Evolutionary conservation across 2,888 invertebrate species (phyloP).

Genomic region (Dastarcus helophoroides): DNA sequence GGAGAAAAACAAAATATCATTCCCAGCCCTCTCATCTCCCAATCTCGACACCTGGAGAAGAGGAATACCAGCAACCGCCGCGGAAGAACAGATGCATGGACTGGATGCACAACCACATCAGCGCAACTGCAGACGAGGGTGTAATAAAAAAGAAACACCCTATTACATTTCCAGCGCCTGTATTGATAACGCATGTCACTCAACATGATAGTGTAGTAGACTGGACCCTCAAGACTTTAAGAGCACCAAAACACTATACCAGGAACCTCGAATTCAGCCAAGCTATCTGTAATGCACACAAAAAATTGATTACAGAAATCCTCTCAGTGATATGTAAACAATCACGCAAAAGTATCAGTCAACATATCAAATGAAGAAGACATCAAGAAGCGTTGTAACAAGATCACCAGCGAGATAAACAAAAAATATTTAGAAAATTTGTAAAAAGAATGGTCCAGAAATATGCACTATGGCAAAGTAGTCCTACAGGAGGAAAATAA

Average conservation of each 20-base stretch:
- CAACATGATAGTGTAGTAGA: constrained; percentile 17
- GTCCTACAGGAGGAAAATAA: too few relatives aligned
- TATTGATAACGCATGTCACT: constrained; percentile 7
- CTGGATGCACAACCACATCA: constrained; percentile 8
- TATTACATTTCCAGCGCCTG: constrained; percentile 15
- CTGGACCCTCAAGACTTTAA: constrained; percentile 10
- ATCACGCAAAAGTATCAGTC: not conserved
- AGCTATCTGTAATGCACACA: constrained; percentile 1
- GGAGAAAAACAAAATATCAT: too few relatives aligned
- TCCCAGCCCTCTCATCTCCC: too few relatives aligned
- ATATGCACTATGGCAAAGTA: too few relatives aligned
- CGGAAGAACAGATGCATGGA: constrained; percentile 15
- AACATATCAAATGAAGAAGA: too few relatives aligned
- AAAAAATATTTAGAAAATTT: too few relatives aligned
- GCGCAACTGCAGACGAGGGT: constrained; percentile 11
- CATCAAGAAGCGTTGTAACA: too few relatives aligned
- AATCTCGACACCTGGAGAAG: too few relatives aligned
- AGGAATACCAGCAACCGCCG: constrained; percentile 12
- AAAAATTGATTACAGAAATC: constrained; percentile 1
- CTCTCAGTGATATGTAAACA: not conserved
- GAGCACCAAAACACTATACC: constrained; percentile 4
- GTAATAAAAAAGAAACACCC: constrained; percentile 10
- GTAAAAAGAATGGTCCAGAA: too few relatives aligned
- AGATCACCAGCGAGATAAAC: too few relatives aligned
- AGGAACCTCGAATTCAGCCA: constrained; percentile 7